Base-by-base conservation (phyloP, 1,140 invertebrate genomes). In the Philaenus spumarius region DNA sequence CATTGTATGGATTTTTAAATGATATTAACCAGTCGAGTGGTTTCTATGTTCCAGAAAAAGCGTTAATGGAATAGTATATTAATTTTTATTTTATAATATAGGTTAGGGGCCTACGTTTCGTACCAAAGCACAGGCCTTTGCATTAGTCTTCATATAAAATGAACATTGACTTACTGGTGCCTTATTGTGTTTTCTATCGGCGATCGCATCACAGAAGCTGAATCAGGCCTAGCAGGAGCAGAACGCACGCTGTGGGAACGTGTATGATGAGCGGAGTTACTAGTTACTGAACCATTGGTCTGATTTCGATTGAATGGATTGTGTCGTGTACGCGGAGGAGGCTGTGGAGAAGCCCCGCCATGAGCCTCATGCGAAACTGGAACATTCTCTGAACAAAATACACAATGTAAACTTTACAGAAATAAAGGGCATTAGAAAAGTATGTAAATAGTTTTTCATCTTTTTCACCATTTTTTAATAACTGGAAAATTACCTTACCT, bases 261-360 rank as follows among this genome's bases (percentile, higher is more conserved):
- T 56, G 77, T 73, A 67, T 81, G 72, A 63, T 70, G 24, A 30
- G 3, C 26, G 9, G 26, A 30, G 26, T 30, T 30, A 9, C 9
- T 30, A 56, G 62, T 61, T 62, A 65, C 24, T 6, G 78, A 75
- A n/a, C 30, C 45, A 51, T 26, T 50, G 17, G 23, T 35, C 6
- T 40, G 40, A 9, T 53, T 43, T 54, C 78, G 77, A 64, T 86
- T 85, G 46, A 86, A 86, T 1, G 84, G 83, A 72, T 86, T 86
- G 54, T 83, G 81, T n/a, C 84, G 71, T 19, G 81, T 78, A 23
- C 80, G 71, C 2, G 83, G 83, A 11, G 84, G 84, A 23, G 81
- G 78, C 59, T 79, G 78, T 0, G 84, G 84, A 1, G 78, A 79
- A 17, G 64, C 65, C 11, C 63, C 61, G 15, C 64, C 62, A 39